Percentiles rank a stretch among this genome's conserved stretches.
phyloP scores from a whole-genome alignment of 2,797 vertebrate genomes.

The Darevskia mixta region DNA sequence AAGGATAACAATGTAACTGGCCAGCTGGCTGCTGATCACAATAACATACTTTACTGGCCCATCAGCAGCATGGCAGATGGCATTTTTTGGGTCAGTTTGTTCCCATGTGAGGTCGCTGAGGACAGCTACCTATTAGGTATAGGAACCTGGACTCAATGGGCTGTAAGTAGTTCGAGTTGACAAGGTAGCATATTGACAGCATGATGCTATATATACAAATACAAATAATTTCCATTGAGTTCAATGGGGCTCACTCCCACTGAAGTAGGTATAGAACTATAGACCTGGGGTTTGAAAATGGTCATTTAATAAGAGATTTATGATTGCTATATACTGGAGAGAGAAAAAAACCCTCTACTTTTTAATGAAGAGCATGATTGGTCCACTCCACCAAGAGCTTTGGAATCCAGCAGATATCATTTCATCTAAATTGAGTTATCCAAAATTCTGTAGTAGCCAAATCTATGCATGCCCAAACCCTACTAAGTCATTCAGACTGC shows the following conservation, averaged over 20 bases:
- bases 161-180: no score
- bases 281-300: no score
- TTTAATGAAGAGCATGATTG: neutral
- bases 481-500: no score
- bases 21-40: constrained; percentile 71
- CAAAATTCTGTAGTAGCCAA: neutral
- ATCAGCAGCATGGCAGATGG: constrained; percentile 73
- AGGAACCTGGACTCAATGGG: constrained; percentile 14
- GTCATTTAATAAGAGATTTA: no score
- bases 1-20: constrained; percentile 69
- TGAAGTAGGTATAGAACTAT: no score
- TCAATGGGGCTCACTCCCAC: no score
- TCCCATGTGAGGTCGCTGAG: constrained; percentile 51
- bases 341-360: no score
- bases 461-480: no score
- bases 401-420: neutral
- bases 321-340: no score
- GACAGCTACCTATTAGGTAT: constrained; percentile 45
- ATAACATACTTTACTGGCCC: constrained; percentile 63
- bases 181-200: no score
- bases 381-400: neutral
- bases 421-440: neutral
- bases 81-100: constrained; percentile 6
- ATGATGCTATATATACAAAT: no score
- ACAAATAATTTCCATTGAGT: no score